Evolutionary conservation across 2,888 invertebrate species (phyloP), one percentile per base, ranked within the genome.

Genomic region (Amiota communis): DNA sequence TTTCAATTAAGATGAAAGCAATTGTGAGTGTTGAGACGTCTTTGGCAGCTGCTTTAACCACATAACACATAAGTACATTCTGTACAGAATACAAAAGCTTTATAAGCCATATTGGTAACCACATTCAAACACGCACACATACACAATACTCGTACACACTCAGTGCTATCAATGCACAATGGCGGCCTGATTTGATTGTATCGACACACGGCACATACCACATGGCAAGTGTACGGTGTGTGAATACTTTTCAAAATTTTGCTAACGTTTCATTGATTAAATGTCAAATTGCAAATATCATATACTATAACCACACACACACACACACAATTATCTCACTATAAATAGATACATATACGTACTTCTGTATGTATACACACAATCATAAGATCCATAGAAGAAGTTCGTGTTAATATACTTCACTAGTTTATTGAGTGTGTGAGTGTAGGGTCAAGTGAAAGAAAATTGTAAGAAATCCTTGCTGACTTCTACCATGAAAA

Each of bases 1-100:
- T 84, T 83, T 85, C 84, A 83, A 83, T 83, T 83, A 83, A 81
- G 85, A 85, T 83, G 83, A 79, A 80, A 81, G 81, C 76, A 36
- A 36, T 6, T 36, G 36, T 36, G 36, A 6, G 36, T 36, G 36
- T 36, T 36, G 36, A 53, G 53, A 53, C 53, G 20, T 36, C 36
- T 36, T 36, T 36, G 36, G 36, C 59, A 59, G 8, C 59, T 59
- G 59, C 53, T 53, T 53, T 13, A 15, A 15, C 53, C 53, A 20
- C 15, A 20, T 20, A 20, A 17, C n/a, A n/a, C n/a, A 6, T 17
- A 17, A 8, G 56, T 46, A 36, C 69, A 69, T 20, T 49, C 49
- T 49, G 20, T 49, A 15, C 68, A 59, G 70, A 74, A 56, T 69
- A 70, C 36, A 36, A 36, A 36, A 36, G 36, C 36, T 6, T 4